A percentile compares a stretch with the other conserved stretches of the same genome.
Conservation (phyloP, 2,888 invertebrate species). For the Apocheima hispidaria region DNA sequence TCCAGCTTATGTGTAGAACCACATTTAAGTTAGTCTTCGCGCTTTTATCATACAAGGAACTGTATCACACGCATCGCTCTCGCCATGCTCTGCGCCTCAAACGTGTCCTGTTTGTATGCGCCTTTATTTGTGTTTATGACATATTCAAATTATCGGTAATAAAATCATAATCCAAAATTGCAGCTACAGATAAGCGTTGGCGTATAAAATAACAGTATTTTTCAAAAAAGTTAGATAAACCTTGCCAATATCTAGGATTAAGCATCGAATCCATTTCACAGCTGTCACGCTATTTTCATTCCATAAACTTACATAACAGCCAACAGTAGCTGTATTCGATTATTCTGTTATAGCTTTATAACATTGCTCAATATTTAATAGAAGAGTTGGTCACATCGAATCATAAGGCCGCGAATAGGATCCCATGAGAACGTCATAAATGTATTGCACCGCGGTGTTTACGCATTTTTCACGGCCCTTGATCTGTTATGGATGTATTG, state of each 20-base stretch:
- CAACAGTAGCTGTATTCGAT: slow-evolving; percentile 25
- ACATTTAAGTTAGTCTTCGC: too few species aligned
- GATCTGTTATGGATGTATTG: slow-evolving; percentile 11
- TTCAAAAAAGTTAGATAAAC: neutral
- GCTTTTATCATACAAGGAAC: too few species aligned
- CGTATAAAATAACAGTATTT: neutral
- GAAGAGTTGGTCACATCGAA: slow-evolving; percentile 38
- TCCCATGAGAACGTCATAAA: slow-evolving; percentile 43
- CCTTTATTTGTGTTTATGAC: too few species aligned
- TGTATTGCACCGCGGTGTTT: slow-evolving; percentile 37
- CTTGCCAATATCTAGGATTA: slow-evolving; percentile 1
- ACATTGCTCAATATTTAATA: slow-evolving; percentile 24
- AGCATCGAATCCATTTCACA: slow-evolving; percentile 11
- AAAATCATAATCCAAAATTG: neutral
- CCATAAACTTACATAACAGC: slow-evolving; percentile 29
- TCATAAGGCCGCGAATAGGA: slow-evolving; percentile 34
- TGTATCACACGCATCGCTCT: too few species aligned
- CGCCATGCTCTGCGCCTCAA: too few species aligned
- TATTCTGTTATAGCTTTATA: slow-evolving; percentile 8
- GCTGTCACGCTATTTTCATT: slow-evolving; percentile 16
- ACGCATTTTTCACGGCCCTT: slow-evolving; percentile 30
- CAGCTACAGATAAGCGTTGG: neutral
- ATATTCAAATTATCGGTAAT: neutral
- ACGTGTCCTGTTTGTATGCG: too few species aligned
- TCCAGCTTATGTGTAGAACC: too few species aligned